Conservation (phyloP, 2,888 invertebrate genomes). For the Sinotaia quadrata region DNA sequence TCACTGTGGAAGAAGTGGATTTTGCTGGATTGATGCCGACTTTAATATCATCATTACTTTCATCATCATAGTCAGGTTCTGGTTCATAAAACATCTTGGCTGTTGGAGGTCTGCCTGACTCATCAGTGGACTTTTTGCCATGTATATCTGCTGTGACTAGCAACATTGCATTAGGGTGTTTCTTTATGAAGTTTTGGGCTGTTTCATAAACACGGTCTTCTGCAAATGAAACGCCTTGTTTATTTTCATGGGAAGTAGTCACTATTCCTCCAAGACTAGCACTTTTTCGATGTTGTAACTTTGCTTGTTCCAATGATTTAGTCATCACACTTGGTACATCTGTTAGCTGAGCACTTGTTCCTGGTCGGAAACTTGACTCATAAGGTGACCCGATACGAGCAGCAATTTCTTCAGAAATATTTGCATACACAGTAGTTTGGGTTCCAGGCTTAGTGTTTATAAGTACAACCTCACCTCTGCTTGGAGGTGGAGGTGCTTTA, state of each 20-base stretch:
- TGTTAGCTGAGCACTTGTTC: constrained; percentile 87
- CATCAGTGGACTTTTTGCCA: constrained; percentile 33
- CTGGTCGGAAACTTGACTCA: constrained; percentile 89
- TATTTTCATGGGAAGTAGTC: constrained; percentile 16
- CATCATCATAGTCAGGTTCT: constrained; percentile 62
- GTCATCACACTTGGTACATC: constrained; percentile 83
- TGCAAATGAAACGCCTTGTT: constrained; percentile 57
- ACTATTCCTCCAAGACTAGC: constrained; percentile 39
- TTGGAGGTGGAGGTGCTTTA: constrained; percentile 47
- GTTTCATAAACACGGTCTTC: constrained; percentile 60
- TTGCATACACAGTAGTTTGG: constrained; percentile 59
- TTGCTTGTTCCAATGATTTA: constrained; percentile 36
- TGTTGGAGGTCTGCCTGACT: constrained; percentile 6
- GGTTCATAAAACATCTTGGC: constrained; percentile 49
- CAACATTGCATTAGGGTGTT: constrained; percentile 63
- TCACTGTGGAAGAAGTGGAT: not conserved
- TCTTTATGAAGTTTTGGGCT: constrained; percentile 61
- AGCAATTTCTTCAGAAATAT: constrained; percentile 56
- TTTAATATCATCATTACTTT: constrained; percentile 49
- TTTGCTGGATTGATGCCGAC: constrained; percentile 13
- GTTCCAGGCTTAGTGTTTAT: constrained; percentile 51
- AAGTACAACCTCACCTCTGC: constrained; percentile 45
- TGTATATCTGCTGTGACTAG: constrained; percentile 61
- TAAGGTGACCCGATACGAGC: constrained; percentile 42
- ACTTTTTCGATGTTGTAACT: constrained; percentile 43